Evolutionary conservation across 1,140 invertebrate genomes (phyloP), one percentile per base, ranked within the genome.

Genomic region (Hermetia illucens): DNA sequence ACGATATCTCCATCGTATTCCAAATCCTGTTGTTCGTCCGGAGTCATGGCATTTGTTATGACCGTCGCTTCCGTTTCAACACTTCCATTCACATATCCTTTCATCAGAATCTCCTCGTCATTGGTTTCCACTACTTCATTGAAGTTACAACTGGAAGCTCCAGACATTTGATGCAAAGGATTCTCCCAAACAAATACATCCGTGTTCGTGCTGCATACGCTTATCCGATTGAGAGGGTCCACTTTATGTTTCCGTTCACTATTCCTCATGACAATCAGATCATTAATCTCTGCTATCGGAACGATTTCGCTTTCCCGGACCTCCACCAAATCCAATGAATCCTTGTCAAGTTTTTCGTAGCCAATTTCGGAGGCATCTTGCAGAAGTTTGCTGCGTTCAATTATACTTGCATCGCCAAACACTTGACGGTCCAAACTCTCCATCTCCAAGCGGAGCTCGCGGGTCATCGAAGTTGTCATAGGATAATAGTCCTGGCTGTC

Each of bases 391-490:
- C 40, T 54, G 45, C 47, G 54, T 50, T 12, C 52, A 49, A 6
- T 48, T 50, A 25, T 52, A 21, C 12, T 30, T 17, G 12, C 34
- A 16, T 41, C 61, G 43, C 76, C 75, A 50, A 80, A 79, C 2
- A 84, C 75, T 61, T 84, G 81, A 15, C 82, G 64, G 59, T 87
- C 81, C 41, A 88, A 64, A 53, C 80, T 83, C 52, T 87, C 83
- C 18, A 85, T 52, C 60, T 87, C 82, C 31, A 86, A 62, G 50
- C 78, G 69, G 46, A 87, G 62, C 57, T 87, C 83, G 49, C 80
- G 69, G 2, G 82, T 87, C 61, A 87, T 80, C 2, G 82, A 82
- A 1, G 80, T 86, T 3, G 81, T 85, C 77, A 88, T 82, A 8
- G 83, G 83, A 53, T 79, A 81, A 59, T 85, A 88, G 37, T 86